Percentiles rank a stretch among this genome's conserved stretches.
These are phyloP conservation scores for Drosophila koepferae DNA, from an alignment of 2,888 invertebrate species.

Conservation along the genomic window DNA sequence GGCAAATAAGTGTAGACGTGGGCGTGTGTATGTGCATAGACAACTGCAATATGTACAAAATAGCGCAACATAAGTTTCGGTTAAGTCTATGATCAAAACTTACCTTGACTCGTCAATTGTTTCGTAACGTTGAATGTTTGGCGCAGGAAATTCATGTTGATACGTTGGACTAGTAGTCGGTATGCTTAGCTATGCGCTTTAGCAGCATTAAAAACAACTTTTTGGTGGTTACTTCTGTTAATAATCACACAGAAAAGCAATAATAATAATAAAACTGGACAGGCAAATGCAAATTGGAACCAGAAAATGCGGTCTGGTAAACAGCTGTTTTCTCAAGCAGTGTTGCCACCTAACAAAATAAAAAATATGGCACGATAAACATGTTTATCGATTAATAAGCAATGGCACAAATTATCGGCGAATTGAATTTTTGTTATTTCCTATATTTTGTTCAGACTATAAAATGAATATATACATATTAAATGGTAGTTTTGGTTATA, in stretches of 20 bases:
- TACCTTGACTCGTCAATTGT: constrained; percentile 82
- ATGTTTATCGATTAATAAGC: background rate
- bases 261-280: constrained; percentile 13
- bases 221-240: constrained; percentile 19
- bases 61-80: constrained; percentile 10
- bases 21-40: background rate
- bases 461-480: background rate
- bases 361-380: background rate
- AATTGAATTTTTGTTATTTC: background rate
- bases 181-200: background rate
- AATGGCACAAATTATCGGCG: constrained; percentile 24
- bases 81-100: constrained; percentile 27
- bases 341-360: constrained; percentile 26
- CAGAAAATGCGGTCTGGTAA: constrained; percentile 24
- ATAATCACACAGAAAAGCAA: background rate
- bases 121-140: constrained; percentile 84
- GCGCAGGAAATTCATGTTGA: constrained; percentile 83
- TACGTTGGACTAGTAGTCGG: background rate
- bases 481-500: constrained; percentile 52
- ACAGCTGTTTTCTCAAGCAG: constrained; percentile 38
- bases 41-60: constrained; percentile 4
- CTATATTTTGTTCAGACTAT: background rate
- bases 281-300: constrained; percentile 11
- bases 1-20: constrained; percentile 8
- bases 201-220: background rate